A percentile compares a stretch with the other conserved stretches of the same genome.
phyloP scores from a whole-genome alignment of 2,888 invertebrate species.

The Cerceris rybyensis region DNA sequence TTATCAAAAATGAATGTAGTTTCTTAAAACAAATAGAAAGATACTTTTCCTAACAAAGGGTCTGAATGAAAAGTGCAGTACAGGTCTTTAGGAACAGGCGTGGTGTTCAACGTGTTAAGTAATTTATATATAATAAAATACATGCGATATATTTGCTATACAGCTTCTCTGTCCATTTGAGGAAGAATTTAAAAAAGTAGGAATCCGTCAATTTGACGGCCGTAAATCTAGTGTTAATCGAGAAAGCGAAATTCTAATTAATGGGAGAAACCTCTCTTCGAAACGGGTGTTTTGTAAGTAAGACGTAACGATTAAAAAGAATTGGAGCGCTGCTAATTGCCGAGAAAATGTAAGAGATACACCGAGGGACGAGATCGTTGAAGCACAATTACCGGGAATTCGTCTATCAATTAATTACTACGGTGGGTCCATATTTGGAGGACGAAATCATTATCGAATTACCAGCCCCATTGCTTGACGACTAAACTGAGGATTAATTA shows the following conservation, averaged over 20 bases:
- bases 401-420: constrained; percentile 46
- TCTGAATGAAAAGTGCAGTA: too few relatives aligned
- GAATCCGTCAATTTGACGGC: too few relatives aligned
- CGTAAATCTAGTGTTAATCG: constrained; percentile 21
- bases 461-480: constrained; percentile 27
- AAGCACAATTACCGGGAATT: constrained; percentile 20
- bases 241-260: constrained; percentile 53
- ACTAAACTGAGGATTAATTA: constrained; percentile 19
- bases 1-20: too few relatives aligned
- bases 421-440: constrained; percentile 4
- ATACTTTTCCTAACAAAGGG: too few relatives aligned
- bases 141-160: too few relatives aligned
- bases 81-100: too few relatives aligned
- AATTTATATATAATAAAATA: too few relatives aligned
- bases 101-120: too few relatives aligned
- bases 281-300: constrained; percentile 38
- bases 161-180: too few relatives aligned
- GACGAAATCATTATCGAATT: constrained; percentile 30
- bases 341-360: constrained; percentile 29
- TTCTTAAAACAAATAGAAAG: too few relatives aligned
- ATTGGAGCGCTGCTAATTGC: constrained; percentile 48
- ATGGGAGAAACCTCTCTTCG: constrained; percentile 30
- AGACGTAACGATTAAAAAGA: constrained; percentile 44
- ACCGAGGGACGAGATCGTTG: constrained; percentile 19
- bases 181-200: too few relatives aligned